Percentiles rank a stretch among this genome's conserved stretches.
Conservation (phyloP, 2,797 vertebrate genomes). For the Lepus townsendii region DNA sequence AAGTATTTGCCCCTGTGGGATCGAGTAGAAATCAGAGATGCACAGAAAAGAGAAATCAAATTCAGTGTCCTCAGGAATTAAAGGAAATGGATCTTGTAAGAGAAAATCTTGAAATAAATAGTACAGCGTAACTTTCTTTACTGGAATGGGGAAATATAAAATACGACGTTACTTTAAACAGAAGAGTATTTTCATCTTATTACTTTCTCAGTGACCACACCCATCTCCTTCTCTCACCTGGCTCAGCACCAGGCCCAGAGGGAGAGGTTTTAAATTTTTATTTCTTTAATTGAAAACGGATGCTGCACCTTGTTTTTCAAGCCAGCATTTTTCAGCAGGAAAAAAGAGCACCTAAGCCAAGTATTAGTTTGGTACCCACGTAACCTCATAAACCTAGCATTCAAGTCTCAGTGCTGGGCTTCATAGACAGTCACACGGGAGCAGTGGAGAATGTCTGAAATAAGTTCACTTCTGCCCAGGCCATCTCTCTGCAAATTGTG, state of each 20-base stretch:
- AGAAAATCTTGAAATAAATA: constrained; percentile 57
- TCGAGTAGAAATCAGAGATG: constrained; percentile 75
- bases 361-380: constrained; percentile 57
- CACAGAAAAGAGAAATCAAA: constrained; percentile 69
- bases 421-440: constrained; percentile 35
- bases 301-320: constrained; percentile 77
- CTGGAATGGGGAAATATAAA: constrained; percentile 1
- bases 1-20: constrained; percentile 80
- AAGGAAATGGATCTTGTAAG: constrained; percentile 61
- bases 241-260: constrained; percentile 60
- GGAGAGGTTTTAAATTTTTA: constrained; percentile 66
- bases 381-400: constrained; percentile 59
- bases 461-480: constrained; percentile 49
- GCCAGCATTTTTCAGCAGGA: constrained; percentile 52
- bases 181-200: constrained; percentile 58
- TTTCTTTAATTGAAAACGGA: constrained; percentile 80
- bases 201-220: constrained; percentile 58
- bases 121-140: constrained; percentile 20
- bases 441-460: constrained; percentile 56
- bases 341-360: neutral
- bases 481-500: constrained; percentile 67
- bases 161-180: constrained; percentile 58
- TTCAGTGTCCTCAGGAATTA: constrained; percentile 14
- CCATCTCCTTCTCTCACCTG: constrained; percentile 60
- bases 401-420: neutral